Evolutionary conservation across 2,888 invertebrate species (phyloP).

Genomic region (Volucella inflata): DNA sequence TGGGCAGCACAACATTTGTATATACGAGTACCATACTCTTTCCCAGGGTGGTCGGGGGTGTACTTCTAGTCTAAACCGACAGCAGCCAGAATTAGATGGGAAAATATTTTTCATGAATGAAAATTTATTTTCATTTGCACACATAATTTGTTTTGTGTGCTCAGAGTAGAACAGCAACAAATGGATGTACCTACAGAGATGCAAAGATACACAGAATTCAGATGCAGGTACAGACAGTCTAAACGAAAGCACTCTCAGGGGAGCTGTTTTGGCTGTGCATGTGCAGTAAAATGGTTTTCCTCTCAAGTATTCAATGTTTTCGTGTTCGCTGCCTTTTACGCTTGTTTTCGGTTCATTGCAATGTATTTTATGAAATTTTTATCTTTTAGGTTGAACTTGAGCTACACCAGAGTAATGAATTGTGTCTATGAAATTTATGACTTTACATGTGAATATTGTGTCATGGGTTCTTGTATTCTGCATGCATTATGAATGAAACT

Average conservation of each 20-base stretch:
- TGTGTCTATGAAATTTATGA: constrained; percentile 49
- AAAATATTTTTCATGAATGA: constrained; percentile 76
- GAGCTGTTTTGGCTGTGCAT: background rate
- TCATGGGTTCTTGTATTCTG: constrained; percentile 13
- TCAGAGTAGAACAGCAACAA: constrained; percentile 32
- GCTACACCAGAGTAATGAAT: constrained; percentile 14
- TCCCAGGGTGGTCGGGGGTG: background rate
- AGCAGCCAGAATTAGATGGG: constrained; percentile 47
- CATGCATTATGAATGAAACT: constrained; percentile 3
- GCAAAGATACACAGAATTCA: constrained; percentile 16
- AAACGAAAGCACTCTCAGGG: background rate
- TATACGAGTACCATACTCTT: background rate
- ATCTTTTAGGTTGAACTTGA: constrained; percentile 65
- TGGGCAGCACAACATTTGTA: constrained; percentile 40
- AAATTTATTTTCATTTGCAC: constrained; percentile 75
- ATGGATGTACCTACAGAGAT: constrained; percentile 35
- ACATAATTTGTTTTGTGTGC: constrained; percentile 70
- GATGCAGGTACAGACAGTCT: constrained; percentile 16
- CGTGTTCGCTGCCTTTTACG: constrained; percentile 1
- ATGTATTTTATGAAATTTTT: constrained; percentile 16
- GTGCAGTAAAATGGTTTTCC: background rate
- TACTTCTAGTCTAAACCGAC: background rate
- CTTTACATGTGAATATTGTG: constrained; percentile 38
- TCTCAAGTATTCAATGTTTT: background rate
- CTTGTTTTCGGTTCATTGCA: constrained; percentile 49